These are phyloP conservation scores for Malurus cyaneus DNA, from an alignment of 2,113 vertebrate genomes.

Conservation along the genomic window DNA sequence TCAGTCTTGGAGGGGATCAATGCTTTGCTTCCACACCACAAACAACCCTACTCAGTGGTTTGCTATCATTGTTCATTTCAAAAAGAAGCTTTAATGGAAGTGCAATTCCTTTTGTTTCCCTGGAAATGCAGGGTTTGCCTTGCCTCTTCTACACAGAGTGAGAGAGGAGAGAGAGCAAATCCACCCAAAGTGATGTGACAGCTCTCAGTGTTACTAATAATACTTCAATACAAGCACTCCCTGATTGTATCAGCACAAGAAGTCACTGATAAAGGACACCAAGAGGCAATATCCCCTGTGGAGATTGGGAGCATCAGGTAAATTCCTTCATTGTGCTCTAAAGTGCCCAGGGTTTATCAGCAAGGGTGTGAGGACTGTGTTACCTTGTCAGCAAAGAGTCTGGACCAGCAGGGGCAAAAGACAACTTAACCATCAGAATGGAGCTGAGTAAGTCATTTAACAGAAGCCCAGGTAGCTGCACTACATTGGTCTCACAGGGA, in stretches of 20 bases:
- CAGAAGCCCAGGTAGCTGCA: not conserved
- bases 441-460: not conserved
- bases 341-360: conserved; percentile 27
- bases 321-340: not conserved
- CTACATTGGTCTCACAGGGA: not conserved
- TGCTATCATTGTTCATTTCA: not conserved
- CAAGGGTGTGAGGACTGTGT: not conserved
- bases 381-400: not conserved
- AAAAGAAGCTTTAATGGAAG: not conserved
- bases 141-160: not conserved
- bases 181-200: not conserved
- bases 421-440: not conserved
- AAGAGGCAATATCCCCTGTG: conserved; percentile 31
- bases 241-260: conserved; percentile 32
- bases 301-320: conserved; percentile 25
- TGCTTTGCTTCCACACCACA: conserved; percentile 1
- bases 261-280: conserved; percentile 42
- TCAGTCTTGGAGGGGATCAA: not conserved
- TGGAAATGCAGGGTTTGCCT: conserved; percentile 17
- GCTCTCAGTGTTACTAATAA: conserved; percentile 35
- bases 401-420: not conserved
- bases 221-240: not conserved
- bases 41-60: not conserved
- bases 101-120: not conserved
- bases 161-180: not conserved